Conservation (phyloP, 2,113 vertebrate genomes). For the Mellivora capensis region DNA sequence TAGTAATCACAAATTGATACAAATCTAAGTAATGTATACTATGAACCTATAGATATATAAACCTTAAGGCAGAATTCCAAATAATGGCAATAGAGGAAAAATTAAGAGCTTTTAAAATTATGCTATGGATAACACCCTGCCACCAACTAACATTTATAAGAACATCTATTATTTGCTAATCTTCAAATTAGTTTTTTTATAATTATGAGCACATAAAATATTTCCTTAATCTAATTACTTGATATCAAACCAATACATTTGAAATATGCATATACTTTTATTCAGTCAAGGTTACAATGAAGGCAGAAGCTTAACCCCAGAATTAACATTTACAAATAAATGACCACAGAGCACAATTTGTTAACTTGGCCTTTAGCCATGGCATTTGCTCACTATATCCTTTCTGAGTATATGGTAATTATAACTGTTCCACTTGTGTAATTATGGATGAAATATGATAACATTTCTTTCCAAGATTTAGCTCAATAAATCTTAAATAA, state of each 20-base stretch:
- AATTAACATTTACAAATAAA: background rate
- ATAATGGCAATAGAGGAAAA: background rate
- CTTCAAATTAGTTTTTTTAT: background rate
- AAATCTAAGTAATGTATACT: background rate
- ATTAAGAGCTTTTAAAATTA: background rate
- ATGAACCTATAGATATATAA: background rate
- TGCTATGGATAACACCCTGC: background rate
- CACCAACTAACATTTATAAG: background rate
- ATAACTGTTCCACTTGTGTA: background rate
- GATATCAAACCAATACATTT: background rate
- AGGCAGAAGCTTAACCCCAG: background rate
- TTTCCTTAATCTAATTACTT: background rate
- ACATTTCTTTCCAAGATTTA: constrained; percentile 1
- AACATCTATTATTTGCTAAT: background rate
- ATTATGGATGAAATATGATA: background rate
- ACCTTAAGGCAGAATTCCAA: background rate
- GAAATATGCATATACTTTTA: background rate
- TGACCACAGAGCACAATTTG: background rate
- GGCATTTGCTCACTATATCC: background rate
- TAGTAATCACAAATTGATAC: background rate
- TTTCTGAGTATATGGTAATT: background rate
- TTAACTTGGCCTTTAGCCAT: background rate
- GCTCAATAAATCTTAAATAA: background rate
- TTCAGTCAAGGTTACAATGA: background rate
- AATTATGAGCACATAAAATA: background rate